Percentiles rank a stretch among this genome's conserved stretches.
These are phyloP conservation scores for Axea sp. DNA, from an alignment of 2,888 invertebrate genomes.

Conservation along the genomic window DNA sequence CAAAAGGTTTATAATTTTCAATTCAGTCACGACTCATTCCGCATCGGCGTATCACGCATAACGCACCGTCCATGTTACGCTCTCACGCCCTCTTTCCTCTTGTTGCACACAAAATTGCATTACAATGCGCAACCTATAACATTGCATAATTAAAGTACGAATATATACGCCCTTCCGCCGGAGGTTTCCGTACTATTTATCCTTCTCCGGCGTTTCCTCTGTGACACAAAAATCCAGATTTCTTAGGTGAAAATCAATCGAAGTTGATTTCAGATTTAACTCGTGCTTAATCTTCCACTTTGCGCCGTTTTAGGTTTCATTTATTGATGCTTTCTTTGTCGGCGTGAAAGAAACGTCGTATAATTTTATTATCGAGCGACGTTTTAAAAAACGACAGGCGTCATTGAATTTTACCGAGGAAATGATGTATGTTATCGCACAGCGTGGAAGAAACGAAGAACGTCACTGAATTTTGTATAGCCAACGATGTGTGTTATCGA, in stretches of 20 bases:
- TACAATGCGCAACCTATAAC: slow-evolving; percentile 50
- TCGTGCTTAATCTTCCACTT: too few species aligned
- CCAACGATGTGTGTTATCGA: slow-evolving; percentile 52
- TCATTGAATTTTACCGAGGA: slow-evolving; percentile 42
- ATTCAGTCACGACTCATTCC: slow-evolving; percentile 50
- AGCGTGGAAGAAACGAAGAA: slow-evolving; percentile 31
- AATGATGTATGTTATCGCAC: slow-evolving; percentile 52
- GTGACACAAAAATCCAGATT: too few species aligned
- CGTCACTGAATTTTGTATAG: slow-evolving; percentile 39
- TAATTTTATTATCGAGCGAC: slow-evolving; percentile 26
- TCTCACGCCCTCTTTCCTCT: slow-evolving; percentile 43
- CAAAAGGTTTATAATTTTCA: slow-evolving; percentile 47
- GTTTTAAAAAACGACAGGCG: slow-evolving; percentile 15
- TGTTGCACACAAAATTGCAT: slow-evolving; percentile 42
- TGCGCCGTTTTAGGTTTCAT: not conserved
- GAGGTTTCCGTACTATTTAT: slow-evolving; percentile 37
- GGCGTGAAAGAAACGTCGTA: not conserved
- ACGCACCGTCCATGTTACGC: too few species aligned
- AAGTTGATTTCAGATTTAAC: too few species aligned
- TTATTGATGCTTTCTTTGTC: not conserved
- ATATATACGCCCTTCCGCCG: slow-evolving; percentile 60
- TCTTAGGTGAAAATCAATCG: too few species aligned
- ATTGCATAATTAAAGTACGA: slow-evolving; percentile 49
- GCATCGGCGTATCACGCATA: slow-evolving; percentile 20
- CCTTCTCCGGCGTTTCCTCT: slow-evolving; percentile 9